Conservation (phyloP, 2,797 vertebrate genomes). For the Tapirus indicus region DNA sequence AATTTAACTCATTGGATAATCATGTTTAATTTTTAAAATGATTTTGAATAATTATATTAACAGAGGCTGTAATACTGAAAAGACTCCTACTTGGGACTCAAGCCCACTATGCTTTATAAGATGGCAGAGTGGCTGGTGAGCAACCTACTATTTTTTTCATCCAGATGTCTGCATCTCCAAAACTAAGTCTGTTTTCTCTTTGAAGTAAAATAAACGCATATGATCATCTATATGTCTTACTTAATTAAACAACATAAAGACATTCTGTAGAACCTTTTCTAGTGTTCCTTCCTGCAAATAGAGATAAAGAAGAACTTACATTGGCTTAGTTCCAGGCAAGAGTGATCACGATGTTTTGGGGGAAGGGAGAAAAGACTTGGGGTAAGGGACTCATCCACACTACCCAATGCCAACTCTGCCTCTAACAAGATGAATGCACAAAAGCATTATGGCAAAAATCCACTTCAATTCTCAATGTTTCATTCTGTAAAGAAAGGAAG, state of each 20-base stretch:
- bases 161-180: not conserved
- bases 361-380: not conserved
- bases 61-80: not conserved
- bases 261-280: not conserved
- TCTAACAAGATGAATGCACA: not conserved
- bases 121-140: not conserved
- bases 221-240: not conserved
- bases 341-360: not conserved
- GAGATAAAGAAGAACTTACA: not conserved
- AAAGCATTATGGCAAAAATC: not conserved
- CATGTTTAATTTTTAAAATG: not conserved
- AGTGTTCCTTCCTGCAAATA: not conserved
- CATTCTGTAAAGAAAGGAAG: not conserved
- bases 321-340: not conserved
- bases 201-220: not conserved
- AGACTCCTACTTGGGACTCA: not conserved
- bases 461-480: not conserved
- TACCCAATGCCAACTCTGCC: not conserved
- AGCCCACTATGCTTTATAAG: not conserved
- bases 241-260: not conserved
- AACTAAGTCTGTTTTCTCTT: not conserved
- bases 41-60: not conserved
- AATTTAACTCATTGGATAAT: not conserved
- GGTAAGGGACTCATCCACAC: not conserved
- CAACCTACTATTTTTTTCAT: not conserved